Evolutionary conservation across 1,140 invertebrate genomes (phyloP), one percentile per base, ranked within the genome.

Genomic region (Chionoecetes opilio): DNA sequence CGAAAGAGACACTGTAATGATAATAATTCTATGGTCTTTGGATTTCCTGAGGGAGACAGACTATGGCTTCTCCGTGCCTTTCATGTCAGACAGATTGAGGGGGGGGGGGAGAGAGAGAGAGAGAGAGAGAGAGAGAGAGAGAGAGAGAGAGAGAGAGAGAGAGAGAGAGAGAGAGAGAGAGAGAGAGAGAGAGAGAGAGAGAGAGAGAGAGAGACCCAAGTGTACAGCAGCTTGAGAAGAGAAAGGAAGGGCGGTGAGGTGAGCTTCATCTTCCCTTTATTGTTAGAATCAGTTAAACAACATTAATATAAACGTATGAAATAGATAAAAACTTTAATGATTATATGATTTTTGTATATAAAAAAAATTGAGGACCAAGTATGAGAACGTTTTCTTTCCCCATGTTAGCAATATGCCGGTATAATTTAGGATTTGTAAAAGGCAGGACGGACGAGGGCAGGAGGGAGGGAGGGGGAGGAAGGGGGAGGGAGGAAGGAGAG

Each of bases 31-130:
- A 53, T 53, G 46, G 63, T 75, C 63, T 75, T n/a, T 75, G 63
- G 63, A 21, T 75, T 75, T 75, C 63, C 26, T 75, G n/a, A 75
- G n/a, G 63, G 63, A 75, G 63, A n/a, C 21, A 75, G n/a, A 75
- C 26, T 75, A 75, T 75, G 63, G 63, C 63, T 75, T 75, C 63
- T 21, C 63, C 63, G 63, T n/a, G n/a, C 63, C 63, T n/a, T 75
- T 75, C 63, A 75, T n/a, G 21, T n/a, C 1, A 75, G 63, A n/a
- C 21, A n/a, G 63, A 75, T 17, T 75, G 63, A 75, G 26, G 63
- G n/a, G 63, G n/a, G n/a, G n/a, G n/a, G n/a, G n/a, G n/a, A 75
- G 21, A n/a, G 63, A 75, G 63, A 21, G 21, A n/a, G n/a, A 1
- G 63, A n/a, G n/a, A 75, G 21, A n/a, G 63, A 75, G 63, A 21